Evolutionary conservation across 2,797 vertebrate genomes (phyloP).

Genomic region (Esox masquinongy): DNA sequence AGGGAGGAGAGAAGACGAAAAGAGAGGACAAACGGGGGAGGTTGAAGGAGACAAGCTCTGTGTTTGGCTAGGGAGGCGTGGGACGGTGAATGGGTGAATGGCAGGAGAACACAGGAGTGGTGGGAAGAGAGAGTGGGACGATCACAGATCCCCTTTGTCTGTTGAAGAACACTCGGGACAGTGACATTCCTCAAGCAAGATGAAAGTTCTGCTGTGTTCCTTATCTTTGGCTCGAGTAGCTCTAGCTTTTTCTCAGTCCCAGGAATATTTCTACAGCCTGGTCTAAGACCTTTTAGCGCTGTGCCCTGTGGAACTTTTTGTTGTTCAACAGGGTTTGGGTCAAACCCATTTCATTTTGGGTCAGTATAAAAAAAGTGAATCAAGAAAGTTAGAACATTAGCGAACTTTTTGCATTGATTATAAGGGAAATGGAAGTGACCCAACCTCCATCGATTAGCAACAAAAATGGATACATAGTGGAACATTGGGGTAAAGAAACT

Average conservation of each 20-base stretch:
- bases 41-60: slow-evolving; percentile 53
- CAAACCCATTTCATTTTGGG: too few relatives aligned
- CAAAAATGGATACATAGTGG: too few relatives aligned
- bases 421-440: too few relatives aligned
- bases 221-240: slow-evolving; percentile 26
- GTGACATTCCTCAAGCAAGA: slow-evolving; percentile 60
- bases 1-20: slow-evolving; percentile 31
- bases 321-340: too few relatives aligned
- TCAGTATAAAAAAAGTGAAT: too few relatives aligned
- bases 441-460: too few relatives aligned
- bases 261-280: background rate
- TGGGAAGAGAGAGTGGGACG: slow-evolving; percentile 64
- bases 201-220: slow-evolving; percentile 18
- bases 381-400: too few relatives aligned
- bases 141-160: slow-evolving; percentile 69
- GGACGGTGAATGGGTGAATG: slow-evolving; percentile 59
- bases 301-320: too few relatives aligned
- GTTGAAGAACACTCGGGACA: slow-evolving; percentile 35
- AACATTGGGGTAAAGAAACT: too few relatives aligned
- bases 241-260: background rate
- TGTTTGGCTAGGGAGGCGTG: slow-evolving; percentile 59
- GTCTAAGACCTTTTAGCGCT: background rate
- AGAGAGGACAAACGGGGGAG: slow-evolving; percentile 39
- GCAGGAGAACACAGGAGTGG: slow-evolving; percentile 62
- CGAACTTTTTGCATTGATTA: too few relatives aligned